Percentiles rank a stretch among this genome's conserved stretches.
Evolutionary conservation across 2,113 vertebrate genomes (phyloP).

Genomic region (Benitochromis conjunctus): DNA sequence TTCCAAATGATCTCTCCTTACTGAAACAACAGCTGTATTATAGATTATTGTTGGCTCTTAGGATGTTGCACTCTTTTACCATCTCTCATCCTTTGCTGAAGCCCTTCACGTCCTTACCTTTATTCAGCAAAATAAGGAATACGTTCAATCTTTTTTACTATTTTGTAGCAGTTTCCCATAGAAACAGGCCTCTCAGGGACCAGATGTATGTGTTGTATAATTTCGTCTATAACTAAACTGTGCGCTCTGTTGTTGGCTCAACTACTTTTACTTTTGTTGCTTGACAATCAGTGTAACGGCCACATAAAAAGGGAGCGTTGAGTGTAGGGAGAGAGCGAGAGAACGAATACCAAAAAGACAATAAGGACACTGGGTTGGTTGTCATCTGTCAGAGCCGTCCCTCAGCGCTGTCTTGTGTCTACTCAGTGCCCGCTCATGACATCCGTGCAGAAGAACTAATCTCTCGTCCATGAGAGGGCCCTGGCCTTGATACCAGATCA

Average conservation of each 20-base stretch:
- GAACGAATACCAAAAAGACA: constrained; percentile 24
- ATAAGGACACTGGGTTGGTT: constrained; percentile 32
- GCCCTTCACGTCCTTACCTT: neutral
- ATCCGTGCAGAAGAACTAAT: constrained; percentile 45
- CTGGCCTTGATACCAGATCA: constrained; percentile 57
- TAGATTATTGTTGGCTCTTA: neutral
- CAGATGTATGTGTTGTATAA: neutral
- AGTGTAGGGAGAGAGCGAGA: neutral
- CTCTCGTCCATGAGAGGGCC: constrained; percentile 36
- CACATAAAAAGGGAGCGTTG: neutral
- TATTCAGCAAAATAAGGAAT: neutral
- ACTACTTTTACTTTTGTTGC: neutral
- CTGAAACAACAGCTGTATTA: neutral
- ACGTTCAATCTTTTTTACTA: neutral
- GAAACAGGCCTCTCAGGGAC: neutral
- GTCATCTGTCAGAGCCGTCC: constrained; percentile 55
- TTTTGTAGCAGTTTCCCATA: neutral
- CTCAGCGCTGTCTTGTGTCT: constrained; percentile 40
- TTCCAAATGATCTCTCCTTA: neutral
- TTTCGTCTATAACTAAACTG: neutral
- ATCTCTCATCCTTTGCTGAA: neutral
- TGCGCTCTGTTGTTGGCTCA: neutral
- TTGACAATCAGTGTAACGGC: neutral
- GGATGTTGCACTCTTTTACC: neutral
- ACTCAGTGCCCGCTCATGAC: constrained; percentile 44